Conservation (phyloP, 2,797 vertebrate species). For the Semaprochilodus insignis region DNA sequence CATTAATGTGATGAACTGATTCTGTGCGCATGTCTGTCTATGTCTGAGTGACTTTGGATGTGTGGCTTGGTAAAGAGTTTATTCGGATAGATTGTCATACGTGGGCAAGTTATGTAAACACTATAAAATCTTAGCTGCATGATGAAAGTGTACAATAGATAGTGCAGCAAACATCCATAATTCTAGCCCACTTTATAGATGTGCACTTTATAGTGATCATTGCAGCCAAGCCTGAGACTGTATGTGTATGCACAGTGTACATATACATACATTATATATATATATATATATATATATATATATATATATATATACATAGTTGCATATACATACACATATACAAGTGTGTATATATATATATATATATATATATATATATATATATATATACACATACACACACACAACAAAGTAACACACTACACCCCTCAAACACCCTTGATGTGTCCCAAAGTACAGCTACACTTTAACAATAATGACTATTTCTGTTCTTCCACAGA, state of each 20-base stretch:
- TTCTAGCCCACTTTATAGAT: background rate
- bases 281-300: background rate
- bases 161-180: background rate
- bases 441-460: background rate
- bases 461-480: background rate
- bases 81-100: slow-evolving; percentile 37
- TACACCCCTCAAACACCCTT: background rate
- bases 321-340: background rate
- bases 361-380: slow-evolving; percentile 5
- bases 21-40: slow-evolving; percentile 25
- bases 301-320: background rate
- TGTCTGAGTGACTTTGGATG: slow-evolving; percentile 58
- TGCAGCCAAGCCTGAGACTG: too few relatives aligned
- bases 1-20: slow-evolving; percentile 52
- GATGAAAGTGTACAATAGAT: background rate
- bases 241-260: background rate
- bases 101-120: slow-evolving; percentile 65
- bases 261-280: slow-evolving; percentile 6
- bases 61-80: slow-evolving; percentile 32
- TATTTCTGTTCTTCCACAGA: slow-evolving; percentile 13
- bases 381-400: slow-evolving; percentile 7
- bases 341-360: slow-evolving; percentile 9
- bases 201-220: background rate
- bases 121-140: slow-evolving; percentile 37
- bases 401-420: slow-evolving; percentile 10